Base-by-base conservation (phyloP, 2,797 vertebrate genomes). In the Phataginus tricuspis region DNA sequence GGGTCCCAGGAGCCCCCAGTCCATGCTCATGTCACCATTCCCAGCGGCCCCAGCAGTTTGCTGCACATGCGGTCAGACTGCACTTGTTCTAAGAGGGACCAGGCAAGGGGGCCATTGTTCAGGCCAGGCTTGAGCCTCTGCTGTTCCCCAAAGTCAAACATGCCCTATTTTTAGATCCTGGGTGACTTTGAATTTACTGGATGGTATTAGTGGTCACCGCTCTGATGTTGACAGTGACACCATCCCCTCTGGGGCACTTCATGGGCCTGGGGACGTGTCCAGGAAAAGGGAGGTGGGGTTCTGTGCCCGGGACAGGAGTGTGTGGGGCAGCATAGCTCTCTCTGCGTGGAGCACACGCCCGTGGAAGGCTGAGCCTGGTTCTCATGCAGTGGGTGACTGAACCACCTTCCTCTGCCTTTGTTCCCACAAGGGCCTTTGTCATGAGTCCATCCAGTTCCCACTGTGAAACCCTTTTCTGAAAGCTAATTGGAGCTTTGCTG, bases 51-150 rank as follows among this genome's bases (percentile, higher is more conserved):
- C n/a, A 15, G 66, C n/a, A 37, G 39, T 13, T 5, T 19, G n/a
- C 45, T 29, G 19, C 55, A 1, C 2, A 1, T 37, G 29, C 8
- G 11, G 45, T 29, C 10, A 0, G 12, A 29, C 5, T 1, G 0
- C 1, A 31, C 55, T 10, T 21, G 37, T 49, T 53, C 64, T 29
- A 15, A 42, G 53, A 25, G 23, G 13, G 4, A 12, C 7, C 0
- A 0, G 25, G 29, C 51, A 31, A 57, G 49, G 31, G 12, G 4
- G 11, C 42, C 5, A 0, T 15, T 18, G 37, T 80, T 49, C 18
- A 19, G 13, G 71, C 68, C 2, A 0, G 23, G 18, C 80, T 51
- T 63, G 14, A 49, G n/a, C 39, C 19, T 71, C 13, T 68, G 15
- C 3, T 49, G 14, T 29, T 15, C 27, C 7, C 78, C 19, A 19